Evolutionary conservation across 2,888 invertebrate species (phyloP), one percentile per base, ranked within the genome.

Genomic region (Scaptomyza tumidula): DNA sequence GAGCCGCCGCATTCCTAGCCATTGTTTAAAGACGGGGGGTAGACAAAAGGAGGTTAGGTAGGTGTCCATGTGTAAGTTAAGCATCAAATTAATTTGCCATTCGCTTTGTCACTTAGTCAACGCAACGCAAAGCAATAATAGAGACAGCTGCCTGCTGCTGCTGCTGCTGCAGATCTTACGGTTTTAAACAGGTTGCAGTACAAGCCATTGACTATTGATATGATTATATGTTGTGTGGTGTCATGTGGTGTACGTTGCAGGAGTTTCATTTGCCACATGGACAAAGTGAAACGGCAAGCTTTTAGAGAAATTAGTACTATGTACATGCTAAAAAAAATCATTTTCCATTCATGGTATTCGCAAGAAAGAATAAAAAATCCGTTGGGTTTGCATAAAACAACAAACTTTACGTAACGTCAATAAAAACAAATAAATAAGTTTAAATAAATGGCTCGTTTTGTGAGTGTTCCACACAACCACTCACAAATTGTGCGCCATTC

Each of bases 61-160:
- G 81, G 81, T 73, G 81, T 73, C 67, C 78, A 62, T 68, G 74
- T 72, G 81, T 80, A 78, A 78, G 65, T 73, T 78, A 72, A 61
- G 79, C 76, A 87, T 87, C 86, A 75, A 85, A 89, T 87, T 89
- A 87, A 85, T 87, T 87, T 85, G 88, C 73, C 79, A 85, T 89
- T 85, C 81, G 81, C 89, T 87, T 87, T 88, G 89, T 78, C 81
- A 78, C 75, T 75, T 81, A 75, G 39, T 14, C 7, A n/a, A n/a
- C n/a, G n/a, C n/a, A n/a, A n/a, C n/a, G n/a, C n/a, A n/a, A n/a
- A n/a, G n/a, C n/a, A n/a, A n/a, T n/a, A n/a, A n/a, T n/a, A 14
- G 14, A 14, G 14, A 63, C 73, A 68, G 56, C 54, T 35, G 39
- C 16, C n/a, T n/a, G n/a, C n/a, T n/a, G n/a, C n/a, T n/a, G n/a